Evolutionary conservation across 2,113 vertebrate species (phyloP), one percentile per base, ranked within the genome.

Genomic region (Stigmatopora nigra): DNA sequence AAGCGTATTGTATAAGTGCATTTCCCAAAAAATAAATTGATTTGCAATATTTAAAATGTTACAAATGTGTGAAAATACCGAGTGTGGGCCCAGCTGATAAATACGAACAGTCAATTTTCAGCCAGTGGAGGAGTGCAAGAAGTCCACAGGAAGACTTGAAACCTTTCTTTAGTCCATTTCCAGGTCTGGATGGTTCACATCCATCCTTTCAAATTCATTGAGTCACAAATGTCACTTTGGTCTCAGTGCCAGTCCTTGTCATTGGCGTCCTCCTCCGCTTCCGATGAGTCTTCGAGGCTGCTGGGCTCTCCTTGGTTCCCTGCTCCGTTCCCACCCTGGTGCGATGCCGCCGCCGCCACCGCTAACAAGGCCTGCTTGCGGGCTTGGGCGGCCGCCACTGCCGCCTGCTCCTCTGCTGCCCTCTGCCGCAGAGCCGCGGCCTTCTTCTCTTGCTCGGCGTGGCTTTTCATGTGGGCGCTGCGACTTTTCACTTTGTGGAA

Each of bases 391-490:
- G 72, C 75, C 5, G 75, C 71, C 8, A 74, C 72, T 0, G 80
- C 86, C 0, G 79, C 90, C 3, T 70, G 80, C 71, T 89, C 87
- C 71, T 94, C 94, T 15, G 87, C 90, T 77, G 96, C 92, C 7
- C 84, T 92, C 76, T 90, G 93, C 51, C 84, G 90, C 84, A 92
- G 91, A 0, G 95, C 95, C 0, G 94, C 95, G 0, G 94, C 96
- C 84, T 99, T 99, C 90, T 97, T 99, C 83, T 98, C 97, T 88
- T 98, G 95, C 82, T 98, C 97, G 0, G 96, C 92, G 0, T 98
- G 97, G 82, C 97, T 99, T 80, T 99, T 99, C 97, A 99, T 99
- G 90, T 98, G 97, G 4, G 96, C 97, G 0, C 97, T 98, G 70
- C 97, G 94, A 78, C 97, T 99, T 86, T 99, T 99, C 78, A 98